Evolutionary conservation across 2,113 vertebrate genomes (phyloP).

Genomic region (Ageneiosus marmoratus): DNA sequence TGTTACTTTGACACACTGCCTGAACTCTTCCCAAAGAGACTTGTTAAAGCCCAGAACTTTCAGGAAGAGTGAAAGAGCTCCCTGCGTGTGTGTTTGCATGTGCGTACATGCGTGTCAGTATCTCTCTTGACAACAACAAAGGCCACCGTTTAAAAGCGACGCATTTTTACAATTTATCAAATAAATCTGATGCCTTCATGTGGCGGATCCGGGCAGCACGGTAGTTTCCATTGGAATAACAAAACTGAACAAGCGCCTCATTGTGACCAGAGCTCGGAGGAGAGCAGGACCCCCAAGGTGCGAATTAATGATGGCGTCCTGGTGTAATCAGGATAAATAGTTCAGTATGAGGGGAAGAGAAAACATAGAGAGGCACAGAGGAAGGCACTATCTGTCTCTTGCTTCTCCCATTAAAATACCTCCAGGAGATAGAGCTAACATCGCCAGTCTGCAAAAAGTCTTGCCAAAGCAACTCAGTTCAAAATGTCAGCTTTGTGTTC

Average conservation of each 20-base stretch:
- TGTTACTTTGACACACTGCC: neutral
- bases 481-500: slow-evolving; percentile 61
- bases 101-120: slow-evolving; percentile 40
- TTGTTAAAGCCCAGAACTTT: slow-evolving; percentile 17
- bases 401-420: slow-evolving; percentile 51
- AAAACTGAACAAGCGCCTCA: slow-evolving; percentile 76
- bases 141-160: slow-evolving; percentile 61
- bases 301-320: slow-evolving; percentile 82
- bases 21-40: neutral
- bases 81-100: slow-evolving; percentile 18
- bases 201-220: slow-evolving; percentile 63
- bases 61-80: slow-evolving; percentile 6
- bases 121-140: slow-evolving; percentile 68
- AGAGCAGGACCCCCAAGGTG: slow-evolving; percentile 77
- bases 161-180: slow-evolving; percentile 76
- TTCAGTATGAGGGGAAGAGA: slow-evolving; percentile 67
- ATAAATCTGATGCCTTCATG: slow-evolving; percentile 75
- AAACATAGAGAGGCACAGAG: slow-evolving; percentile 66
- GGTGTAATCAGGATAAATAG: slow-evolving; percentile 83
- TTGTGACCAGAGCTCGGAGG: slow-evolving; percentile 70
- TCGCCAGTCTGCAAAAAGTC: slow-evolving; percentile 59
- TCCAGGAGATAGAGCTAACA: slow-evolving; percentile 67
- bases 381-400: slow-evolving; percentile 70
- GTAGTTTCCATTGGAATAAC: slow-evolving; percentile 80
- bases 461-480: slow-evolving; percentile 64